Base-by-base conservation (phyloP, 2,797 vertebrate species). In the Arrhamphus sclerolepis region DNA sequence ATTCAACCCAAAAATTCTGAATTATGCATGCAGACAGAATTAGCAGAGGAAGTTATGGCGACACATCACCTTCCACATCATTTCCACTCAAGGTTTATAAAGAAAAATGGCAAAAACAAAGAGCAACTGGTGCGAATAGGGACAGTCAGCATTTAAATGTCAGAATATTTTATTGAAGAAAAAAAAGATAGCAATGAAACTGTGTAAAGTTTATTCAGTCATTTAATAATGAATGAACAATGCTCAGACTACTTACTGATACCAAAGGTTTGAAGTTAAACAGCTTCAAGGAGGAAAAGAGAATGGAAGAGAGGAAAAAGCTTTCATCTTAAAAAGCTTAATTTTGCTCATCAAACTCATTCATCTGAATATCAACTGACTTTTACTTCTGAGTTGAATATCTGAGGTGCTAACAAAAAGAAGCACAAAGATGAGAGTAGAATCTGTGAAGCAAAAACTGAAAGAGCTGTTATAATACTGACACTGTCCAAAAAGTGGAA, bases 191-290 rank as follows among this genome's bases (percentile, higher is more conserved):
- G 9, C 52, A 29, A 71, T 57, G 2, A 75, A 52, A 54, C 39
- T 57, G 4, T 63, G 31, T 41, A 50, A 77, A 44, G 59, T 76
- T 53, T 48, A 41, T 34, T 73, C 29, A 39, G 38, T 64, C 22
- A 60, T 9, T 20, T 31, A 22, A 59, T 24, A 71, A 40, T 14
- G 46, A 57, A 22, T 44, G 62, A 62, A 11, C 40, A 53, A 64
- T 46, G 24, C 22, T 43, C 43, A 53, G 66, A 55, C 46, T 68
- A 49, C 75, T 74, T 68, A 56, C 9, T 34, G 8, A 10, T 34
- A 34, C 31, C 31, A 13, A 29, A 29, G 31, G 31, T 34, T 34
- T 34, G 54, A 70, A 70, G 51, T 67, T 66, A 70, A 62, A 75
- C 43, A 57, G 56, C 61, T 72, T 62, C 28, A 44, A 57, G 39